These are phyloP conservation scores for Lochmaea crataegi DNA, from an alignment of 2,888 invertebrate species.

Conservation along the genomic window DNA sequence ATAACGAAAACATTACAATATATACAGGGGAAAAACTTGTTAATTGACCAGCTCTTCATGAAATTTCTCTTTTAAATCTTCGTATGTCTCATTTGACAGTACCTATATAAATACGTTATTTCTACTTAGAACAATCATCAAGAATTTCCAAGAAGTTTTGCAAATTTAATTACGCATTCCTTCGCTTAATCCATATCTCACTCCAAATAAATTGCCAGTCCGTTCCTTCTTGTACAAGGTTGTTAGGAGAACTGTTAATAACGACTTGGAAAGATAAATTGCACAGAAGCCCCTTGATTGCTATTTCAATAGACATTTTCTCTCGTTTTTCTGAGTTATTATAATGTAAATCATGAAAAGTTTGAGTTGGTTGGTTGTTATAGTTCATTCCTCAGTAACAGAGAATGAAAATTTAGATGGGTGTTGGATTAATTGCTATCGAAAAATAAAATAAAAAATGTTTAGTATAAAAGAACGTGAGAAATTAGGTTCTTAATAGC, in stretches of 20 bases:
- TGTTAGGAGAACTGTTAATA: slow-evolving; percentile 24
- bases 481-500: no score
- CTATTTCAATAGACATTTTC: slow-evolving; percentile 38
- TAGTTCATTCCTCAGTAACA: slow-evolving; percentile 3
- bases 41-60: background rate
- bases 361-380: slow-evolving; percentile 2
- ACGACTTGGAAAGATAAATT: slow-evolving; percentile 30
- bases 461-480: no score
- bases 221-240: slow-evolving; percentile 21
- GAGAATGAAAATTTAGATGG: background rate
- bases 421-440: no score
- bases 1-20: no score
- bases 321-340: slow-evolving; percentile 33
- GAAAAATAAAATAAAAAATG: no score
- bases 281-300: slow-evolving; percentile 33
- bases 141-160: background rate
- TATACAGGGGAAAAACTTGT: no score
- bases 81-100: background rate
- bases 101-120: background rate
- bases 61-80: no score
- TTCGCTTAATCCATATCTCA: slow-evolving; percentile 16
- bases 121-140: background rate
- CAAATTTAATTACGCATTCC: slow-evolving; percentile 23
- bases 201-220: slow-evolving; percentile 19
- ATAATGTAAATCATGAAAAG: slow-evolving; percentile 32